A percentile compares a stretch with the other conserved stretches of the same genome.
Conservation (phyloP, 2,888 invertebrate species). For the Troglohyphantes excavatus region DNA sequence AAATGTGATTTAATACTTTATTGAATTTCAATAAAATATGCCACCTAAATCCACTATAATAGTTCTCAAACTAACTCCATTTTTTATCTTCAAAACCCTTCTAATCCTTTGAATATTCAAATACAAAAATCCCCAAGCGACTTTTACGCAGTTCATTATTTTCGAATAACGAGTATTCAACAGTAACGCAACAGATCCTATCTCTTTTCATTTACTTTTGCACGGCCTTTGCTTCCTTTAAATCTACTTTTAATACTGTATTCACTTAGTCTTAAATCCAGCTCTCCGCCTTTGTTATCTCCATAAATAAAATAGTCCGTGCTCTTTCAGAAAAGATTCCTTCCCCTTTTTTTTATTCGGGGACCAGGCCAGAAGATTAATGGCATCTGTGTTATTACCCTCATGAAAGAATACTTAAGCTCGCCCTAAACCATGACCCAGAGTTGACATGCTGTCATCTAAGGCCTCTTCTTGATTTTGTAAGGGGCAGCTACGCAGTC, state of each 20-base stretch:
- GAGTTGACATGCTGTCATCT: slow-evolving; percentile 45
- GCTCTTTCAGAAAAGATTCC: not conserved
- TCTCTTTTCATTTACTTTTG: not conserved
- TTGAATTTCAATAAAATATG: no score
- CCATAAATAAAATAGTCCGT: slow-evolving; percentile 25
- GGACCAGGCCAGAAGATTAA: slow-evolving; percentile 29
- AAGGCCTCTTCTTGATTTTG: slow-evolving; percentile 7
- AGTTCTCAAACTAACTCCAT: no score
- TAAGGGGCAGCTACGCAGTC: not conserved
- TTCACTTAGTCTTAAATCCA: not conserved
- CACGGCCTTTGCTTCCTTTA: not conserved
- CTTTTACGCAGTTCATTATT: not conserved
- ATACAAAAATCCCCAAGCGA: not conserved
- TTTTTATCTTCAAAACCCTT: no score
- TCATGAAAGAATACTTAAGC: slow-evolving; percentile 57
- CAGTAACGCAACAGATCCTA: not conserved
- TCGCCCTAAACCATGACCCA: slow-evolving; percentile 43
- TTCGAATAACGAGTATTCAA: not conserved
- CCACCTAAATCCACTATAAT: no score
- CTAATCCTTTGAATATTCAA: no score
- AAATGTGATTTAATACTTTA: no score
- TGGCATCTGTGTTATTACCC: slow-evolving; percentile 47
- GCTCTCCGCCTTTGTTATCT: not conserved
- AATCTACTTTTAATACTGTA: slow-evolving; percentile 32
- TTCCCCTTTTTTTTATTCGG: slow-evolving; percentile 11